phyloP scores from a whole-genome alignment of 1,140 invertebrate species.

The Bradynema listronoti region DNA sequence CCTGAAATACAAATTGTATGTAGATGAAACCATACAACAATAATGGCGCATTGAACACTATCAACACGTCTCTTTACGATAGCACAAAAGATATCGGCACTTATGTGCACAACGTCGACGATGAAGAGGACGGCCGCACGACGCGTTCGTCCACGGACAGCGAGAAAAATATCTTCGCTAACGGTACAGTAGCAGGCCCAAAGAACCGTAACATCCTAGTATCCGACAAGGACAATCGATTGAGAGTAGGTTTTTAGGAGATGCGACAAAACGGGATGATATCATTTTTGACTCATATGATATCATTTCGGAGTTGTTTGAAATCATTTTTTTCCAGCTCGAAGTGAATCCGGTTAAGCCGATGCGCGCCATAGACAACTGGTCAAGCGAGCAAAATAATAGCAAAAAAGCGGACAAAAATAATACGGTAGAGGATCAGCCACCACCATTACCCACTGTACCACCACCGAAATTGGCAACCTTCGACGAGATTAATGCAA shows the following conservation, averaged over 20 bases:
- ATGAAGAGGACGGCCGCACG: no score
- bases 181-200: conserved; percentile 3
- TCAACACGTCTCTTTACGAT: background rate
- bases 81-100: background rate
- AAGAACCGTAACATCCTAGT: conserved; percentile 5
- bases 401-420: no score
- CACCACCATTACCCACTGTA: background rate
- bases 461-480: conserved; percentile 19
- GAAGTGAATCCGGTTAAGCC: conserved; percentile 9
- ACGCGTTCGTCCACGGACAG: no score
- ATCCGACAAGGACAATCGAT: conserved; percentile 33
- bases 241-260: conserved; percentile 24
- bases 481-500: conserved; percentile 34
- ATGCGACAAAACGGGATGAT: background rate
- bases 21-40: no score
- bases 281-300: background rate
- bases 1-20: no score
- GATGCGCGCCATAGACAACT: conserved; percentile 1
- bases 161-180: conserved; percentile 6
- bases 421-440: no score
- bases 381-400: no score
- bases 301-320: background rate
- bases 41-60: background rate
- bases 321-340: conserved; percentile 10
- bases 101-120: conserved; percentile 4